These are phyloP conservation scores for Psilopsiagon aurifrons DNA, from an alignment of 2,113 vertebrate genomes.

Conservation along the genomic window DNA sequence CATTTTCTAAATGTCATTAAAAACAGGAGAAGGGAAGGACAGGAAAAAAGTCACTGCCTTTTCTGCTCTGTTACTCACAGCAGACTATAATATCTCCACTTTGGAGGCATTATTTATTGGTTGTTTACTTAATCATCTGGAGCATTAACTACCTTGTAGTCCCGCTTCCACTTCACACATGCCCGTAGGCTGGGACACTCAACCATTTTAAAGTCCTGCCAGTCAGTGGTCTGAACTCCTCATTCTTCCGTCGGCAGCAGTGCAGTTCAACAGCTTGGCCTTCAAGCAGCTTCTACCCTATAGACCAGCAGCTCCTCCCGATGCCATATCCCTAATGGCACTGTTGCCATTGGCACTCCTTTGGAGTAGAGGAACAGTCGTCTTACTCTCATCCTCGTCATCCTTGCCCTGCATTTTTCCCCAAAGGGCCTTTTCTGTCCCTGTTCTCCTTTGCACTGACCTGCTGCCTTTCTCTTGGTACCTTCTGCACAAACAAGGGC, in stretches of 20 bases:
- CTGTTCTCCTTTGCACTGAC: too few relatives aligned
- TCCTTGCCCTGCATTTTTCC: background rate
- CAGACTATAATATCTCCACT: background rate
- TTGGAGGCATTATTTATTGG: background rate
- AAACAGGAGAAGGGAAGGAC: background rate
- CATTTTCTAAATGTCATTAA: background rate
- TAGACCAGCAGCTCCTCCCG: background rate
- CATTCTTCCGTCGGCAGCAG: rapidly evolving
- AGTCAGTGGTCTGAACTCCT: rapidly evolving
- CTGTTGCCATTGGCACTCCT: background rate
- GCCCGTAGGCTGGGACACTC: background rate
- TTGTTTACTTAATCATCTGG: background rate
- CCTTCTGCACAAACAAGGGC: background rate
- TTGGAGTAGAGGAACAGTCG: background rate
- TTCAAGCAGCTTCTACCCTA: background rate
- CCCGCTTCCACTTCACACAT: background rate
- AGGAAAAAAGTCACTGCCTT: background rate
- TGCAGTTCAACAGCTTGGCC: background rate
- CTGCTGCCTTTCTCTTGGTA: background rate
- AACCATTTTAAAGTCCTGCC: background rate
- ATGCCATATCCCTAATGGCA: rapidly evolving
- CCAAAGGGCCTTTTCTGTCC: background rate
- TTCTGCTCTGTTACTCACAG: background rate
- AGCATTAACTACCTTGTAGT: background rate
- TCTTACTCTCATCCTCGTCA: background rate